Conservation (phyloP, 2,113 vertebrate genomes). For the Turdus rufiventris region DNA sequence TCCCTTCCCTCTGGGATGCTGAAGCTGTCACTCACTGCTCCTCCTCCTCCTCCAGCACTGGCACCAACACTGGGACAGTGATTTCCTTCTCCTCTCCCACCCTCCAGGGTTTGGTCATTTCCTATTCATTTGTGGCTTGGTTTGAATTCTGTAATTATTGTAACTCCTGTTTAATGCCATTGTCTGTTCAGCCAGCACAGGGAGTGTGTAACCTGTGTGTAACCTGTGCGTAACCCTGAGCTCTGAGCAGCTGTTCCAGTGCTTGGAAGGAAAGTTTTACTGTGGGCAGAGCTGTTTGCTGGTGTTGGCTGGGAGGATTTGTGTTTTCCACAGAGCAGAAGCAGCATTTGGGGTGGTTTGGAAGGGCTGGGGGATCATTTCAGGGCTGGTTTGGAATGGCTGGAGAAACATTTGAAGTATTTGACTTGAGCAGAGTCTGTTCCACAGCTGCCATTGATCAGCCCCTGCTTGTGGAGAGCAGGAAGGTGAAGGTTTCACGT, state of each 20-base stretch:
- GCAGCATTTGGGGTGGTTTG: neutral
- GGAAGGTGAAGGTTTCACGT: neutral
- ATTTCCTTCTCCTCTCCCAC: neutral
- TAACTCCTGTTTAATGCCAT: neutral
- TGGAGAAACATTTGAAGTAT: neutral
- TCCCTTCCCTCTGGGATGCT: neutral
- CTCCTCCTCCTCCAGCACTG: neutral
- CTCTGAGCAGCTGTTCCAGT: neutral
- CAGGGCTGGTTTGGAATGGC: neutral
- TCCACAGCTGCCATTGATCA: neutral
- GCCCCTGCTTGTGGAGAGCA: neutral
- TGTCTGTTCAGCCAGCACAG: neutral
- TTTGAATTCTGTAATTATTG: neutral
- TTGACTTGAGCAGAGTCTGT: neutral
- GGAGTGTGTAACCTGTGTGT: accelerated
- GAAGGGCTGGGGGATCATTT: neutral
- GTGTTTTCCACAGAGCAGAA: neutral
- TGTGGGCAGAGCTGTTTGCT: neutral
- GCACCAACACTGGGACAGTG: accelerated
- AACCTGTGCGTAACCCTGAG: accelerated
- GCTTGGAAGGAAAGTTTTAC: neutral
- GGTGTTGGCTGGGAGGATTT: neutral
- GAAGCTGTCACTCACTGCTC: neutral
- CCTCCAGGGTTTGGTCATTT: neutral
- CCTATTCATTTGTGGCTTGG: neutral